Percentiles rank a stretch among this genome's conserved stretches.
Evolutionary conservation across 2,113 vertebrate genomes (phyloP).

Genomic region (Craseonycteris thonglongyai): DNA sequence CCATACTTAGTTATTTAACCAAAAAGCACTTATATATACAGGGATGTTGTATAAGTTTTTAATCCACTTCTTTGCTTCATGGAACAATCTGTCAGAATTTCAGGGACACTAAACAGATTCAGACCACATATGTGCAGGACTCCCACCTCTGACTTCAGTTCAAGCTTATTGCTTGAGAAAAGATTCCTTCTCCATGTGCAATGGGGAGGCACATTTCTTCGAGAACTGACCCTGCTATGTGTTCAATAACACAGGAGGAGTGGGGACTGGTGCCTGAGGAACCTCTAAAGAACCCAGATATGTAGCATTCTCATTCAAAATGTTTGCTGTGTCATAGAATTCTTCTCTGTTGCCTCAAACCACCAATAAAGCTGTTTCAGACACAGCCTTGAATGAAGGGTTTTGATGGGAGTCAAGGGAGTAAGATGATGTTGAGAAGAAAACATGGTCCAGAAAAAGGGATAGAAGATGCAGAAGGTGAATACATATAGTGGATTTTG

Average conservation of each 20-base stretch:
- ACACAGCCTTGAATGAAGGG: no score
- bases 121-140: not conserved
- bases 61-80: not conserved
- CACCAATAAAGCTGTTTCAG: not conserved
- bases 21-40: not conserved
- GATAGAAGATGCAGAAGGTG: not conserved
- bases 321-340: not conserved
- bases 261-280: not conserved
- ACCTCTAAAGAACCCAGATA: not conserved
- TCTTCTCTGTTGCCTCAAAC: not conserved
- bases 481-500: not conserved
- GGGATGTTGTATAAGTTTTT: not conserved
- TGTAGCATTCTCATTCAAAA: not conserved
- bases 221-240: not conserved
- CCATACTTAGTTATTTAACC: not conserved
- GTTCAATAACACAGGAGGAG: accelerated
- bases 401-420: not conserved
- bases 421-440: not conserved
- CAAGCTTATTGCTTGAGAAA: not conserved
- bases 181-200: not conserved
- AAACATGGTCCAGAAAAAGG: not conserved
- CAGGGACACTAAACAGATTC: not conserved
- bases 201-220: not conserved
- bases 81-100: not conserved
- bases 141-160: not conserved